A percentile compares a stretch with the other conserved stretches of the same genome.
Evolutionary conservation across 2,113 vertebrate species (phyloP).

Genomic region (Ariopsis seemanni): DNA sequence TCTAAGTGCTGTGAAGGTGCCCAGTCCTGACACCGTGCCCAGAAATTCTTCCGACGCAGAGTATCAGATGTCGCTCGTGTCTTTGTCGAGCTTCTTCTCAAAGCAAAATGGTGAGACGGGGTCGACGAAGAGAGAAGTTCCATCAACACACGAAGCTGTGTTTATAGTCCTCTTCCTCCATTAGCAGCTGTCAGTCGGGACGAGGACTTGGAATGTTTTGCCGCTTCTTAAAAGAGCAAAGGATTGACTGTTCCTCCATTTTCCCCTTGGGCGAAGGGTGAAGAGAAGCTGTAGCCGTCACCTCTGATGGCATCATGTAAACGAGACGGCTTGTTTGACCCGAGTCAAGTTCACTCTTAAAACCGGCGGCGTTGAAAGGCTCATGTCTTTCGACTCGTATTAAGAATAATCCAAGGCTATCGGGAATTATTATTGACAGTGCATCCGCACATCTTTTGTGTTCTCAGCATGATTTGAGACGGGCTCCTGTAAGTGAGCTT

Average conservation of each 20-base stretch:
- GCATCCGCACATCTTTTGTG: background rate
- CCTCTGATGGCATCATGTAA: slow-evolving; percentile 8
- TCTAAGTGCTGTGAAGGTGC: slow-evolving; percentile 40
- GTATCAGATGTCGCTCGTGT: slow-evolving; percentile 45
- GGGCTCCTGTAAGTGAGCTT: background rate
- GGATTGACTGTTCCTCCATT: slow-evolving; percentile 59
- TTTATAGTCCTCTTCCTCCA: slow-evolving; percentile 56
- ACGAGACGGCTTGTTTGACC: slow-evolving; percentile 12
- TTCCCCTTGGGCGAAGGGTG: slow-evolving; percentile 43
- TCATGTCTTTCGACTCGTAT: background rate
- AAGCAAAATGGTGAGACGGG: slow-evolving; percentile 57
- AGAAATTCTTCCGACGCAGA: slow-evolving; percentile 14
- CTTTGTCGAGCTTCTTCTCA: slow-evolving; percentile 50
- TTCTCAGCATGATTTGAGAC: background rate
- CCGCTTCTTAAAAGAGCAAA: background rate
- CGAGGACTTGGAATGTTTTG: slow-evolving; percentile 11
- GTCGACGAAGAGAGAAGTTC: slow-evolving; percentile 55
- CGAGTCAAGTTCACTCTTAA: background rate
- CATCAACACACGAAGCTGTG: slow-evolving; percentile 51
- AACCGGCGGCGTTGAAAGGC: background rate
- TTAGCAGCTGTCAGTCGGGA: slow-evolving; percentile 47
- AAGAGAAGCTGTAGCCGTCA: slow-evolving; percentile 22
- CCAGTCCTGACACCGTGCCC: slow-evolving; percentile 54
- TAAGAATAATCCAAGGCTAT: background rate
- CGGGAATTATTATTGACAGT: background rate